Evolutionary conservation across 2,113 vertebrate genomes (phyloP).

Genomic region (Gnathonemus echidnorhynchus): DNA sequence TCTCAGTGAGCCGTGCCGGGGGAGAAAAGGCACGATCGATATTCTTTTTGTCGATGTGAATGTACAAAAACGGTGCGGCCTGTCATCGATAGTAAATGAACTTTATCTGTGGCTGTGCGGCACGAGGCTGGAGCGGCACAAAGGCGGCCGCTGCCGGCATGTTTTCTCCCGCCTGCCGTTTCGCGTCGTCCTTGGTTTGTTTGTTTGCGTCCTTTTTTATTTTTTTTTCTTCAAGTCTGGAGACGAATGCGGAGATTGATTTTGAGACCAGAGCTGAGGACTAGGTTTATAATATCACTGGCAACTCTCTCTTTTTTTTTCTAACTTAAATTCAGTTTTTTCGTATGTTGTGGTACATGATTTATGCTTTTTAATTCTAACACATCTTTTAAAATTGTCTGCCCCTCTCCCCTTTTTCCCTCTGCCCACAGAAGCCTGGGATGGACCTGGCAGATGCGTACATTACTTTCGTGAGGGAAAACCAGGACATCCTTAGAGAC

Average conservation of each 20-base stretch:
- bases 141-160: background rate
- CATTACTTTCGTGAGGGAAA: slow-evolving; percentile 84
- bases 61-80: background rate
- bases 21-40: background rate
- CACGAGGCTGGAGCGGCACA: background rate
- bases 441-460: slow-evolving; percentile 93
- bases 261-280: background rate
- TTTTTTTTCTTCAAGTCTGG: background rate
- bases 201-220: background rate
- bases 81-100: slow-evolving; percentile 9
- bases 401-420: background rate
- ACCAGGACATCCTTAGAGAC: slow-evolving; percentile 90
- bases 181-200: background rate
- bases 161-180: background rate
- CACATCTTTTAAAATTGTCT: background rate
- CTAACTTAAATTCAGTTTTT: background rate
- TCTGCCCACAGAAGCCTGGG: slow-evolving; percentile 78
- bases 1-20: background rate
- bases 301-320: background rate
- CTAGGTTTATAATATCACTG: background rate
- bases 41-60: background rate
- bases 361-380: background rate
- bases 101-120: background rate
- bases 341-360: background rate
- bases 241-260: background rate